phyloP scores from a whole-genome alignment of 2,113 vertebrate genomes.

The Myrmecobius fasciatus region DNA sequence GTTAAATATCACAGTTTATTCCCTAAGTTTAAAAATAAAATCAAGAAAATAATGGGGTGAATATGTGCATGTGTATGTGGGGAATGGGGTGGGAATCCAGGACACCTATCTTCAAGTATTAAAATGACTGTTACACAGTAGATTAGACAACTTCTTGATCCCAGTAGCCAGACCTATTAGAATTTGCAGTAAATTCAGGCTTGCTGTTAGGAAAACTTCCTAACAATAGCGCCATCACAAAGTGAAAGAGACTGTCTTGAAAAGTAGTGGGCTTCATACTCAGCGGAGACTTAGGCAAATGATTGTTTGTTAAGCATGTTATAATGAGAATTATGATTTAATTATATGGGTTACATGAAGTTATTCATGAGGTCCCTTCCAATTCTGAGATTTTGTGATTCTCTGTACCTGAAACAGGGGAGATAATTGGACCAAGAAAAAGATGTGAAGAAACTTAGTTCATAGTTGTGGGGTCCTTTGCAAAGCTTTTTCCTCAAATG shows the following conservation, averaged over 20 bases:
- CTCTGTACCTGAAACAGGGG: no score
- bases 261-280: neutral
- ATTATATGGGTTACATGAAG: no score
- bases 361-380: no score
- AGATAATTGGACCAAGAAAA: no score
- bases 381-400: no score
- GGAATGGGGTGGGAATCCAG: no score
- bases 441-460: no score
- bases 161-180: neutral
- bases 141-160: neutral
- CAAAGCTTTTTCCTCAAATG: no score
- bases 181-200: neutral
- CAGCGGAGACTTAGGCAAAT: neutral
- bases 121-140: neutral
- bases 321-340: neutral
- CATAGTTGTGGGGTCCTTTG: no score
- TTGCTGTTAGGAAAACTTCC: neutral
- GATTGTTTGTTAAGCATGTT: neutral
- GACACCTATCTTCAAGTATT: neutral
- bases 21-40: neutral
- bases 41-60: neutral
- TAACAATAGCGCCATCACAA: neutral
- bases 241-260: neutral
- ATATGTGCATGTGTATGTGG: no score
- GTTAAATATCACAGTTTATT: constrained; percentile 17